Base-by-base conservation (phyloP, 2,888 invertebrate genomes). In the Molanna angustata region DNA sequence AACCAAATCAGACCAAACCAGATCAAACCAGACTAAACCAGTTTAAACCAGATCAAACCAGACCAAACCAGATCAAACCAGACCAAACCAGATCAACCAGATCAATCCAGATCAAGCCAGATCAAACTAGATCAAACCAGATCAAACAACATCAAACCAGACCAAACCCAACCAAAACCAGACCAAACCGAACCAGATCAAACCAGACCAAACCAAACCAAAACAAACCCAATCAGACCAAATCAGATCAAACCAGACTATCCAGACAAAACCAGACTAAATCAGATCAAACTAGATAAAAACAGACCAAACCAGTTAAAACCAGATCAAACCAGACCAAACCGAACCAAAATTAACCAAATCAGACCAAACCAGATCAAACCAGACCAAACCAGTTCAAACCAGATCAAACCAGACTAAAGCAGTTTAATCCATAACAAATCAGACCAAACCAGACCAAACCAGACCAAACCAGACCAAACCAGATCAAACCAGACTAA, bases 1-100 rank as follows among this genome's bases (percentile, higher is more conserved):
- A 50, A 50, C 50, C 50, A 35, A 44, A 50, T 43, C 37, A 9
- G 39, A 27, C 20, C 48, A 35, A 48, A 48, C 48, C 48, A 20
- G 43, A 50, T 43, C 50, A 35, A 50, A 50, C 50, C 50, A 35
- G 43, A 44, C 43, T 43, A 21, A 43, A 49, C 41, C 46, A 11
- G 18, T 14, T 33, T 18, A 4, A 32, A 35, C 33, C 19, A 4
- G 18, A 49, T 50, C 48, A 47, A 27, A 27, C 51, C 52, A 49
- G 52, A 52, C 51, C 52, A 45, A 52, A 56, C 56, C 52, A 42
- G 47, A 55, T 52, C 56, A 47, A 56, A 52, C 52, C 52, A 6
- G 9, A 27, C 27, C 27, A 6, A 27, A 27, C 27, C n/a, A n/a
- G n/a, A n/a, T n/a, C n/a, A n/a, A n/a, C 27, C 27, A 27, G 9